phyloP scores from a whole-genome alignment of 2,888 invertebrate species.

The Crematogaster levior region DNA sequence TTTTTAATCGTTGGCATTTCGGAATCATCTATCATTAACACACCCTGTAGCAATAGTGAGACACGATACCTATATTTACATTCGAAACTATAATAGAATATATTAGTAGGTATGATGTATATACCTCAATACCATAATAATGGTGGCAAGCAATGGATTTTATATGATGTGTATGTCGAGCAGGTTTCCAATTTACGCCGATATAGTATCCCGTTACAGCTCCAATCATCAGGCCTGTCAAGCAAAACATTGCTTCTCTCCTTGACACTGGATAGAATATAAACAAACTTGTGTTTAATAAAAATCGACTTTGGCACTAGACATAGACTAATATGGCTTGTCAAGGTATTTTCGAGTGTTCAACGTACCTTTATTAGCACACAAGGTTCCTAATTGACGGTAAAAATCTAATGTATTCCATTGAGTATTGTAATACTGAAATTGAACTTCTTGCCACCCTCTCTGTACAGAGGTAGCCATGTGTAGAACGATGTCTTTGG shows the following conservation, averaged over 20 bases:
- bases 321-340: constrained; percentile 17
- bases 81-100: not conserved
- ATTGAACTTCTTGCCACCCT: constrained; percentile 74
- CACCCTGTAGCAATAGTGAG: constrained; percentile 83
- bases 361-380: constrained; percentile 73
- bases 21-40: constrained; percentile 87
- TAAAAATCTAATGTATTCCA: constrained; percentile 76
- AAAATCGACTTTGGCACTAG: not conserved
- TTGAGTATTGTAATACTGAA: constrained; percentile 75
- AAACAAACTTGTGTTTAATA: constrained; percentile 16
- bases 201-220: constrained; percentile 85
- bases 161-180: constrained; percentile 84
- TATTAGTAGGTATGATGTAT: not conserved
- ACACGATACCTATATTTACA: constrained; percentile 58
- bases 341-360: constrained; percentile 48
- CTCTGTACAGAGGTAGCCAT: constrained; percentile 73
- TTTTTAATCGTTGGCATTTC: constrained; percentile 86
- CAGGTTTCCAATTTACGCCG: constrained; percentile 81
- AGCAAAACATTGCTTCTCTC: constrained; percentile 85
- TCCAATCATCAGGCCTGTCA: constrained; percentile 85
- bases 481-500: constrained; percentile 71
- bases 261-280: constrained; percentile 83
- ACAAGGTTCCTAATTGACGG: constrained; percentile 73
- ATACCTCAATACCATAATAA: constrained; percentile 86
- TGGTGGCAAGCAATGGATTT: constrained; percentile 86